Evolutionary conservation across 2,888 invertebrate species (phyloP).

Genomic region (Lasioglossum vierecki): DNA sequence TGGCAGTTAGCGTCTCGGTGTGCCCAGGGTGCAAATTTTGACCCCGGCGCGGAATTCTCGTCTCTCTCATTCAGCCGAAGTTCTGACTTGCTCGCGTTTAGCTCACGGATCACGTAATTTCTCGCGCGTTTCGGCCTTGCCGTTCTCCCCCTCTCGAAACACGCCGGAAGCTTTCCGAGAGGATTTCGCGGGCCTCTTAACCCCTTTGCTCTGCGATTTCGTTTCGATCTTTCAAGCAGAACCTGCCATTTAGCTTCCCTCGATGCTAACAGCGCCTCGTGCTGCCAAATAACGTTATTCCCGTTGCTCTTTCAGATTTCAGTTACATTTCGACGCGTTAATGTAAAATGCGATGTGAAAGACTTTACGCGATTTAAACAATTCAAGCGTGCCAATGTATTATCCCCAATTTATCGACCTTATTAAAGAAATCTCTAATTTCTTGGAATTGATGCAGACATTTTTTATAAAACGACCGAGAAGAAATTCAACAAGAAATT

Average conservation of each 20-base stretch:
- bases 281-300: neutral
- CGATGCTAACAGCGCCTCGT: neutral
- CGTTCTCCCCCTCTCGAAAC: neutral
- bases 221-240: neutral
- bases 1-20: conserved; percentile 11
- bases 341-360: neutral
- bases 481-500: neutral
- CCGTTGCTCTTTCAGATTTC: neutral
- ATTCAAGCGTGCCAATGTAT: too few species aligned
- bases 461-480: neutral
- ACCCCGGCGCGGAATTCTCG: neutral
- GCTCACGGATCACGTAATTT: conserved; percentile 27
- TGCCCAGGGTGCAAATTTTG: conserved; percentile 9
- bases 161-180: neutral
- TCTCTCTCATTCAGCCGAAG: conserved; percentile 5
- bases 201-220: neutral
- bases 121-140: conserved; percentile 8
- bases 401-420: too few species aligned
- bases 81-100: conserved; percentile 7
- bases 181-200: conserved; percentile 1
- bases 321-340: neutral
- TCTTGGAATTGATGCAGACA: too few species aligned
- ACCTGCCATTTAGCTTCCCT: neutral
- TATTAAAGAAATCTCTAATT: too few species aligned
- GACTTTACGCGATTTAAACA: too few species aligned